Base-by-base conservation (phyloP, 2,888 invertebrate genomes). In the Eudiplozoon nipponicum region DNA sequence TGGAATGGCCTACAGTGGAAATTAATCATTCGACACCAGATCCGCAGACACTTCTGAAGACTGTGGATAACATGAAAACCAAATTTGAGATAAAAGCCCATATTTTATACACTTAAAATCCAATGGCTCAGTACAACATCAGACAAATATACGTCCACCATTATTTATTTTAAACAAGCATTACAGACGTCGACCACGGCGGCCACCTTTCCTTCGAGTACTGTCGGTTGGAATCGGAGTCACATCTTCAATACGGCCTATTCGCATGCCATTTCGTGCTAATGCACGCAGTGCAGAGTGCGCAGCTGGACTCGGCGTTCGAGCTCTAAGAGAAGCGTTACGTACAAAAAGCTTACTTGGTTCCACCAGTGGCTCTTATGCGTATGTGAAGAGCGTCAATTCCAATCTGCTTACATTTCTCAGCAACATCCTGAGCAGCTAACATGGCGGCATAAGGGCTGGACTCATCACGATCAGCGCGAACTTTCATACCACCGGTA, bases 401-500 rank as follows among this genome's bases (percentile, higher is more conserved):
- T 39, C 90, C 90, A 39, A 94, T 68, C 28, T 70, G 67, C 63
- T 86, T 90, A 66, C 90, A 94, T 55, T 80, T 81, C 57, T 94
- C 94, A 51, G 94, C 84, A 44, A 94, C 94, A 67, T 98, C 94
- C 68, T 94, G 90, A 48, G 90, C 90, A 51, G 94, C 94, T 65
- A 94, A 80, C 94, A 94, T 98, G 70, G 94, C 94, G 54, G 94
- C 94, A 59, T 94, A 98, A 35, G 94, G 94, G 34, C 90, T 90
- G 47, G 94, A 81, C 64, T 94, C 94, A 63, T 94, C 94, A 67
- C 94, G 72, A 66, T 98, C 94, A 51, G 94, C 94, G 65, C 94
- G 94, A 34, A 98, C 94, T 66, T 94, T 94, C 94, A 94, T 98
- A 42, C 64, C 64, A 48, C 64, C 64, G 50, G 94, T 94, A 39